A percentile compares a stretch with the other conserved stretches of the same genome.
Evolutionary conservation across 2,797 vertebrate species (phyloP).

Genomic region (Notamacropus eugenii): DNA sequence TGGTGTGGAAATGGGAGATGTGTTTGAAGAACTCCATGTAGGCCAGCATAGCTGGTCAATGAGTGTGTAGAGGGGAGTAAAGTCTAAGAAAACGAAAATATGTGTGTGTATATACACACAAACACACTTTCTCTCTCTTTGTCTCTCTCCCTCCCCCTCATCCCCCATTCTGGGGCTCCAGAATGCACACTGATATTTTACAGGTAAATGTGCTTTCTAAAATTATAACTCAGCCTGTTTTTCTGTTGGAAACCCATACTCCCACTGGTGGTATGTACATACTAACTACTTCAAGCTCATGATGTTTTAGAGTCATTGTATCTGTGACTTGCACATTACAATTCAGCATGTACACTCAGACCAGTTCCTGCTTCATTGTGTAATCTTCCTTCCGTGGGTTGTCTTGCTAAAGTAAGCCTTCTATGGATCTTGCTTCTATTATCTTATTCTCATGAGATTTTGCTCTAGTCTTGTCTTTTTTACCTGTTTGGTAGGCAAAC

Average conservation of each 20-base stretch:
- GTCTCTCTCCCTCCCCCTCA: too few species aligned
- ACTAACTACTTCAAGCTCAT: not conserved
- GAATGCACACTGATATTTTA: not conserved
- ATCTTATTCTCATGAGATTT: conserved; percentile 23
- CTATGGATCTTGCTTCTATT: not conserved
- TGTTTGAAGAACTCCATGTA: too few species aligned
- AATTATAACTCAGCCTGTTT: not conserved
- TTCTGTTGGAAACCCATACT: not conserved
- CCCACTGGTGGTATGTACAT: not conserved
- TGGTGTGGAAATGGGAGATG: too few species aligned
- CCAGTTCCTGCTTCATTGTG: not conserved
- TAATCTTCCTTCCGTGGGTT: not conserved
- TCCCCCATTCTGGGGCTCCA: not conserved
- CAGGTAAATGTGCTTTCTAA: not conserved
- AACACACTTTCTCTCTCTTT: too few species aligned
- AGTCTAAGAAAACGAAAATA: too few species aligned
- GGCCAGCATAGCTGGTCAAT: too few species aligned
- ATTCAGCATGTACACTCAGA: not conserved
- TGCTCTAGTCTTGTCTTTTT: conserved; percentile 1
- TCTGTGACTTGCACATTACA: not conserved
- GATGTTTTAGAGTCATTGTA: not conserved
- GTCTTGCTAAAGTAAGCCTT: not conserved
- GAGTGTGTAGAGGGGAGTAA: too few species aligned
- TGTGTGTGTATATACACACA: not conserved
- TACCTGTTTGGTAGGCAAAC: not conserved